Evolutionary conservation across 1,140 invertebrate species (phyloP), one percentile per base, ranked within the genome.

Genomic region (Papilio xuthus): DNA sequence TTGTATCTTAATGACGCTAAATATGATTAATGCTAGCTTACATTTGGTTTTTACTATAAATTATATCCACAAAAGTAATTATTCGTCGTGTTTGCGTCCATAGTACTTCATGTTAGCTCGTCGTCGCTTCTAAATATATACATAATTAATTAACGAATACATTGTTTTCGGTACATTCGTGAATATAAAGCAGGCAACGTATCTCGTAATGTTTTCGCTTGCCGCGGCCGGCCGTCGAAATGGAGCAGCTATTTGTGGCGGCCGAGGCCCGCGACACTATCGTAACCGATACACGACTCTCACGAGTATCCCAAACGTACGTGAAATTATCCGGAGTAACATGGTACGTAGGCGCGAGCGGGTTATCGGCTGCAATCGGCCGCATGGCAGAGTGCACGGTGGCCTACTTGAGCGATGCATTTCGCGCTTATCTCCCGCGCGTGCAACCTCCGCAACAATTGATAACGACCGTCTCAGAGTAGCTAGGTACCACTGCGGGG

Each of bases 221-320:
- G 88, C 82, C 82, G 86, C 86, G 88, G 90, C 86, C 84, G 89
- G 86, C 88, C 82, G 90, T 88, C 86, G 89, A 93, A 92, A 89
- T 92, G 91, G 91, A 91, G 82, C 91, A 89, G 90, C 92, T 93
- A 93, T 93, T 93, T 93, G 89, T 87, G 87, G 87, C 86, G 82
- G 83, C 83, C 89, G 92, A 92, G 91, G 91, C 91, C 90, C 90
- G 91, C 88, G 89, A 92, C 91, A 92, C 89, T 89, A 92, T 88
- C 89, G 84, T 89, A 87, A 86, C 89, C 82, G 86, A 90, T 85
- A 88, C 84, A 87, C 86, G 84, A 88, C 83, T 79, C 85, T 86
- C 85, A 90, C 79, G 71, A 80, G 78, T 78, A 80, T 78, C 73
- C 60, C 69, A 56, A 44, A 56, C 47, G n/a, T 37, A 28, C 10